Evolutionary conservation across 2,797 vertebrate genomes (phyloP), one percentile per base, ranked within the genome.

Genomic region (Hozukius guyotensis): DNA sequence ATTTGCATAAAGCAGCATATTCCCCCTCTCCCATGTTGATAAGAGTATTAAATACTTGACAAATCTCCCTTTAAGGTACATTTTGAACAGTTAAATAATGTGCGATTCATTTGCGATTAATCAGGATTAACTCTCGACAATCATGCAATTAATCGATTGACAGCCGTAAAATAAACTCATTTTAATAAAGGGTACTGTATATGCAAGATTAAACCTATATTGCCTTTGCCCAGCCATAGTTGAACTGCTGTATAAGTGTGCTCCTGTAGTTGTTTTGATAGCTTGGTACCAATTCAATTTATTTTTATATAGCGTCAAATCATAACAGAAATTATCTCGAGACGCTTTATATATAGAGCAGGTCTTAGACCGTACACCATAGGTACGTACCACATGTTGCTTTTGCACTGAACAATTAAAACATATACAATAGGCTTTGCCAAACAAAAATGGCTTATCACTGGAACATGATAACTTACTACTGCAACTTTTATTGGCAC

Each of bases 81-180:
- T 46, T 46, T 46, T 38, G 36, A 38, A 38, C 13, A 38, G 36
- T 38, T 38, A 0, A 38, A 38, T 38, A 38, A 38, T 14, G 36
- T 46, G 0, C 6, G 0, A 46, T 46, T 46, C 0, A 46, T 46
- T 46, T 46, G 42, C 14, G 14, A 46, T 46, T 16, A 46, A 46
- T 46, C 36, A 38, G 1, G 36, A 38, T 38, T 38, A 38, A 38
- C 13, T 38, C 13, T 6, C 5, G 13, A 38, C 36, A 38, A 38
- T 38, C 36, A 14, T 38, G 13, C 14, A 16, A 42, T 42, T 42
- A 42, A 1, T 42, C 5, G 14, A 42, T 46, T 0, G 42, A 46
- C 42, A 46, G 42, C 16, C 42, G 13, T 0, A 42, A 42, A 42
- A 42, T 42, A 42, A 42, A 42, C 14, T 42, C 2, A 11, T 64